Evolutionary conservation across 2,113 vertebrate genomes (phyloP).

Genomic region (Tachycineta bicolor): DNA sequence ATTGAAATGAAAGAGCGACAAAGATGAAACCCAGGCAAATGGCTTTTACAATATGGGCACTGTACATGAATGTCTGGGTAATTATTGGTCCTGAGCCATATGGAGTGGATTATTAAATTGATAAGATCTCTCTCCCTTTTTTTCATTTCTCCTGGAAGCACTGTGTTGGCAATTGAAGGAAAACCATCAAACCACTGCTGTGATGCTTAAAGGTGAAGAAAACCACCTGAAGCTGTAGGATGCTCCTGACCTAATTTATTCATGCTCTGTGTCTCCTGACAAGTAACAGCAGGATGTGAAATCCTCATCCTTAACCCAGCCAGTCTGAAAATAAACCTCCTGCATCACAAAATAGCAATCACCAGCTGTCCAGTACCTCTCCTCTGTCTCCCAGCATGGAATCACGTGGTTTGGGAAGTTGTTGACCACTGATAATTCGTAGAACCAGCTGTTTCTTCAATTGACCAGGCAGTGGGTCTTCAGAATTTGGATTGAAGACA

Average conservation of each 20-base stretch:
- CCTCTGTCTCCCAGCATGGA: slow-evolving; percentile 96
- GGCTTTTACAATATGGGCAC: background rate
- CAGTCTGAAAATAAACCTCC: background rate
- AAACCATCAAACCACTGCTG: background rate
- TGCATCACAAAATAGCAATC: background rate
- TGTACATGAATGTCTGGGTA: background rate
- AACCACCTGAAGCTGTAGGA: background rate
- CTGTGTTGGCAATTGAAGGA: background rate
- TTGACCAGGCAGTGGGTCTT: slow-evolving; percentile 87
- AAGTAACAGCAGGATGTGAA: background rate
- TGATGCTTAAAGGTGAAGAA: background rate
- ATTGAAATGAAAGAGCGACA: background rate
- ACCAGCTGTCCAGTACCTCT: slow-evolving; percentile 77
- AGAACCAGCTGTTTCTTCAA: slow-evolving; percentile 92
- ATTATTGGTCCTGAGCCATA: background rate
- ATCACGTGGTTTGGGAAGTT: slow-evolving; percentile 95
- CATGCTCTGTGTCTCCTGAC: background rate
- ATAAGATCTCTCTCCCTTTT: background rate
- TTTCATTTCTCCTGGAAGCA: background rate
- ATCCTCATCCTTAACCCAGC: background rate
- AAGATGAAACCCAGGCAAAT: background rate
- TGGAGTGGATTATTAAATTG: background rate
- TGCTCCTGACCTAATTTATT: background rate
- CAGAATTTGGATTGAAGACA: slow-evolving; percentile 89
- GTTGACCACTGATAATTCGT: slow-evolving; percentile 95